phyloP scores from a whole-genome alignment of 2,888 invertebrate species.

The Crepidodera aurea region DNA sequence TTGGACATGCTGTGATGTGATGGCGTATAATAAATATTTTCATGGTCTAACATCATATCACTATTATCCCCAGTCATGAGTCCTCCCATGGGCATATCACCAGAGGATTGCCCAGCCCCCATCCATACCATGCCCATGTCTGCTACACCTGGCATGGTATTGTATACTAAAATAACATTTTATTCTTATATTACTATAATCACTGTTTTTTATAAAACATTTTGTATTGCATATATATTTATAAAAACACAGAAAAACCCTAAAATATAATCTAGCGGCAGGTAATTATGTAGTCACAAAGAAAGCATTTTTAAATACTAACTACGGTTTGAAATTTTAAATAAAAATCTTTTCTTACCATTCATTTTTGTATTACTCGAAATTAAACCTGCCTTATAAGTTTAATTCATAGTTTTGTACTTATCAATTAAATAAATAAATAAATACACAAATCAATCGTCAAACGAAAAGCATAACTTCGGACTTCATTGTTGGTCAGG shows the following conservation, averaged over 20 bases:
- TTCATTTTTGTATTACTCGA: constrained; percentile 34
- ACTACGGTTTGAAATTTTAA: constrained; percentile 13
- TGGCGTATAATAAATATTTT: constrained; percentile 60
- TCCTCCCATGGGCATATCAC: constrained; percentile 62
- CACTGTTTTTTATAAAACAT: no score
- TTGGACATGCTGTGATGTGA: constrained; percentile 61
- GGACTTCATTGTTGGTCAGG: constrained; percentile 18
- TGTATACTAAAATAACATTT: constrained; percentile 56
- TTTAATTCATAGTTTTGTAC: constrained; percentile 26
- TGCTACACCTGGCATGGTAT: constrained; percentile 65
- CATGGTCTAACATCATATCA: constrained; percentile 61
- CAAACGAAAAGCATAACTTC: constrained; percentile 28
- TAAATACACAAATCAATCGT: constrained; percentile 27
- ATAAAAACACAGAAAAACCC: not conserved
- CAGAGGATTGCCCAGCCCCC: constrained; percentile 66
- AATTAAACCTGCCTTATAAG: not conserved
- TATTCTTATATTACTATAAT: not conserved
- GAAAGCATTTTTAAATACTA: constrained; percentile 24
- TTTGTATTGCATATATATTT: not conserved
- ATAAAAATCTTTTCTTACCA: constrained; percentile 21
- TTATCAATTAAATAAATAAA: constrained; percentile 15
- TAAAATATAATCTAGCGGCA: constrained; percentile 11
- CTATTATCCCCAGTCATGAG: constrained; percentile 56
- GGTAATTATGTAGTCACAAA: constrained; percentile 32
- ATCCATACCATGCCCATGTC: constrained; percentile 76